Conservation (phyloP, 2,113 vertebrate species). For the Globicephala melas region DNA sequence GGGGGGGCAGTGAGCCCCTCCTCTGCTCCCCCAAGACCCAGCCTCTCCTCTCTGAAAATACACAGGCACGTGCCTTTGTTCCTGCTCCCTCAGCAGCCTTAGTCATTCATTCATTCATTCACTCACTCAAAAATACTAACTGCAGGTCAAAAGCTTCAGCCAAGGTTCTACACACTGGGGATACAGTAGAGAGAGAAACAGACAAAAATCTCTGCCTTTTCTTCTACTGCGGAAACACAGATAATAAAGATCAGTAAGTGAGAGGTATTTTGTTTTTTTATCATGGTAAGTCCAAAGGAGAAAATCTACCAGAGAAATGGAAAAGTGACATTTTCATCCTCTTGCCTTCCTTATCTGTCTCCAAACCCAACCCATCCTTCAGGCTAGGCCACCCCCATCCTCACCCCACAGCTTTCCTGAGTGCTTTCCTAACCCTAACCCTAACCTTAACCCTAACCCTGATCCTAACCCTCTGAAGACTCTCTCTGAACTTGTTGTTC, state of each 20-base stretch:
- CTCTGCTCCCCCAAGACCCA: neutral
- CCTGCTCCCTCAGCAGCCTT: neutral
- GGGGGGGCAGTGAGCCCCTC: neutral
- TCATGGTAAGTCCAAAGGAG: neutral
- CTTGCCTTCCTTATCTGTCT: neutral
- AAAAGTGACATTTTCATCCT: neutral
- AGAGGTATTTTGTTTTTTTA: neutral
- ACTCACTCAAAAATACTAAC: neutral
- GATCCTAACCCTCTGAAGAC: neutral
- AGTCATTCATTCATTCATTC: neutral
- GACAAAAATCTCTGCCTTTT: neutral
- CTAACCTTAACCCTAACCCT: neutral
- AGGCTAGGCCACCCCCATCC: neutral
- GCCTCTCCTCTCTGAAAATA: neutral
- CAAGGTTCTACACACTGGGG: neutral
- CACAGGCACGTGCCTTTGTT: neutral
- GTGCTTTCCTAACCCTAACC: neutral
- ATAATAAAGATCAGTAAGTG: neutral
- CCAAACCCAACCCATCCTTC: accelerated
- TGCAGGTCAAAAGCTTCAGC: neutral
- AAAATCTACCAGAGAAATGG: neutral
- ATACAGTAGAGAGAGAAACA: neutral
- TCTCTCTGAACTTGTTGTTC: neutral
- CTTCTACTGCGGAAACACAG: neutral
- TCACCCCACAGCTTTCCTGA: neutral